These are phyloP conservation scores for rat (Rattus norvegicus) DNA, from an alignment of 2,113 vertebrate species.

Conservation along the genomic window DNA sequence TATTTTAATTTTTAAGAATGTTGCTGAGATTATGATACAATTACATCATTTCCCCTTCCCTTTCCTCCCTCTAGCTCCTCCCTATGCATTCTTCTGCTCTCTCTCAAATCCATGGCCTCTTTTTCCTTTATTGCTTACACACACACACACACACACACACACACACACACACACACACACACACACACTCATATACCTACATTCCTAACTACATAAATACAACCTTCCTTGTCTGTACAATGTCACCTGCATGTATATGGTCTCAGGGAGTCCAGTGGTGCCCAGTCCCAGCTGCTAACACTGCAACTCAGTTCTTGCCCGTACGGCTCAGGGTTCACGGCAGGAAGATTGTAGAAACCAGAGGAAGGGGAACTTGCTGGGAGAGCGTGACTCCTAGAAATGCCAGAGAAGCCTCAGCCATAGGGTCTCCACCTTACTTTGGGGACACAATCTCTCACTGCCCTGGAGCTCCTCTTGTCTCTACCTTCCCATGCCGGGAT, in stretches of 20 bases:
- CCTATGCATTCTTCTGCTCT: background rate
- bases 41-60: background rate
- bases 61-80: background rate
- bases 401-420: background rate
- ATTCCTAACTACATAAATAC: background rate
- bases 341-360: background rate
- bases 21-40: background rate
- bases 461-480: background rate
- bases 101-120: background rate
- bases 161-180: background rate
- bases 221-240: background rate
- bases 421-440: background rate
- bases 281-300: background rate
- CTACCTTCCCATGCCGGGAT: background rate
- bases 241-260: background rate
- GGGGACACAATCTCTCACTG: background rate
- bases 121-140: background rate
- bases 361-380: background rate
- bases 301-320: background rate
- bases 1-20: background rate
- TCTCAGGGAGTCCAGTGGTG: background rate
- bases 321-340: background rate
- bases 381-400: background rate
- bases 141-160: background rate
- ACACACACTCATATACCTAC: background rate